Conservation (phyloP, 2,797 vertebrate species). For the Mormyrus proboscirostris region DNA sequence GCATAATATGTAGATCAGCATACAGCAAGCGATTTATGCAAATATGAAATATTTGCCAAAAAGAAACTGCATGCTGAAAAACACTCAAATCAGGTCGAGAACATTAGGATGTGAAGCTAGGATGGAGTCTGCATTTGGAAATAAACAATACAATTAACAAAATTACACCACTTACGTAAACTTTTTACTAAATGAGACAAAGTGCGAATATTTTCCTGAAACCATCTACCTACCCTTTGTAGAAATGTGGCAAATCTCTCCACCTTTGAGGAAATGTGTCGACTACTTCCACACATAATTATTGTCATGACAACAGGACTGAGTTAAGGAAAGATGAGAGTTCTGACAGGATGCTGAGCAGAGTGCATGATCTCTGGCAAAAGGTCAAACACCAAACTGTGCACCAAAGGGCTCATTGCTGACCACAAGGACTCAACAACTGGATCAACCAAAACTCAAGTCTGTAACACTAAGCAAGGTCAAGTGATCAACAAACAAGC, state of each 20-base stretch:
- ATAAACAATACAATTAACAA: neutral
- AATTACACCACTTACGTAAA: neutral
- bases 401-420: neutral
- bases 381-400: neutral
- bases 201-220: neutral
- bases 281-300: neutral
- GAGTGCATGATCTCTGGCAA: neutral
- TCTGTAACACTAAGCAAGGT: neutral
- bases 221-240: neutral
- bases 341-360: neutral
- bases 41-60: conserved; percentile 13
- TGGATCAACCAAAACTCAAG: neutral
- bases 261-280: neutral
- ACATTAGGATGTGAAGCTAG: neutral
- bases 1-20: neutral
- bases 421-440: neutral
- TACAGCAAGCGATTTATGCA: neutral
- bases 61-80: neutral
- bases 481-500: neutral
- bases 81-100: neutral
- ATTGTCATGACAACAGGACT: neutral
- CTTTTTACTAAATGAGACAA: neutral
- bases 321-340: neutral
- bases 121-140: neutral
- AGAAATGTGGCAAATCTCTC: neutral